Evolutionary conservation across 2,797 vertebrate genomes (phyloP).

Genomic region (Acrossocheilus fasciatus): DNA sequence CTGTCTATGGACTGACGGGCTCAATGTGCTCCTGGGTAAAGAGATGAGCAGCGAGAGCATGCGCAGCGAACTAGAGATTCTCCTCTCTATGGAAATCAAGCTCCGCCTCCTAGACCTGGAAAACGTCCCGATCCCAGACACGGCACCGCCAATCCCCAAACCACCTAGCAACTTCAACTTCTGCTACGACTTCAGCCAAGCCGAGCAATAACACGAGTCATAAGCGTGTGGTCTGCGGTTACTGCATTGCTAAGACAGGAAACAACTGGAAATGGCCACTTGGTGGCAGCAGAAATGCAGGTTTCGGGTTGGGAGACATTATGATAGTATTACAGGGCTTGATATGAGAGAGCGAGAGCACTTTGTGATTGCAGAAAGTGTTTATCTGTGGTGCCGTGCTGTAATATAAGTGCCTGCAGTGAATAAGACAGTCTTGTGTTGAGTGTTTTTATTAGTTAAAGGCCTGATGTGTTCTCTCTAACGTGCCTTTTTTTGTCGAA

Average conservation of each 20-base stretch:
- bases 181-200: slow-evolving; percentile 93
- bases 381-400: background rate
- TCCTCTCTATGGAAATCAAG: slow-evolving; percentile 98
- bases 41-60: slow-evolving; percentile 93
- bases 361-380: background rate
- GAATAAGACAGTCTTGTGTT: background rate
- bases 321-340: slow-evolving; percentile 17
- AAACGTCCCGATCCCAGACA: slow-evolving; percentile 91
- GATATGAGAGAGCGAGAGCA: background rate
- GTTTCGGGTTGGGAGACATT: slow-evolving; percentile 13
- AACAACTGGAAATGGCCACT: slow-evolving; percentile 1
- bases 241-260: background rate
- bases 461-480: background rate
- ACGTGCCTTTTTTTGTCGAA: background rate
- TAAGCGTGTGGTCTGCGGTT: background rate
- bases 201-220: slow-evolving; percentile 81
- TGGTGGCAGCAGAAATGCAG: background rate
- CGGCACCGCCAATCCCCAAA: slow-evolving; percentile 87
- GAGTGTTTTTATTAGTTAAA: background rate
- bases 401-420: slow-evolving; percentile 4
- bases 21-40: slow-evolving; percentile 89
- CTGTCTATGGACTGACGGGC: slow-evolving; percentile 94
- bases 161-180: slow-evolving; percentile 95
- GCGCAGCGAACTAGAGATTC: slow-evolving; percentile 91
- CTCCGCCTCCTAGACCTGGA: slow-evolving; percentile 94